These are phyloP conservation scores for Clostera curtula DNA, from an alignment of 2,888 invertebrate species.

Conservation along the genomic window DNA sequence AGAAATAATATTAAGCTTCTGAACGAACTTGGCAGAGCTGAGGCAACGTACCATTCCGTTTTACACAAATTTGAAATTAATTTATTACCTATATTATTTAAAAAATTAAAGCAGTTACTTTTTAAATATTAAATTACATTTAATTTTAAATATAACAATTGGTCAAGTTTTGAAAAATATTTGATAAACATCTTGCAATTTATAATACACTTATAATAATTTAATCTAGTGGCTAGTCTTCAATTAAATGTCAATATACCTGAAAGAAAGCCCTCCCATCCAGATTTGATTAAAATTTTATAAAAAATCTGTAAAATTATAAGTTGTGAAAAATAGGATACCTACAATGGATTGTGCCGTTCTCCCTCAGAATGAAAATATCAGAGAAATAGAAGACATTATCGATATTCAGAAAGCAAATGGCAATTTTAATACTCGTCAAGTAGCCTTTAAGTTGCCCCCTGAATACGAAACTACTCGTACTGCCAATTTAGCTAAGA, in stretches of 20 bases:
- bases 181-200: no score
- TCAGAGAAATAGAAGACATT: slow-evolving; percentile 62
- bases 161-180: no score
- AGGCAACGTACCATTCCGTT: no score
- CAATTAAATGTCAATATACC: slow-evolving; percentile 11
- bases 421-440: slow-evolving; percentile 42
- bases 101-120: no score
- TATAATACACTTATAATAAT: no score
- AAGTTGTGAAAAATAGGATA: slow-evolving; percentile 23
- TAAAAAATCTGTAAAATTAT: slow-evolving; percentile 35
- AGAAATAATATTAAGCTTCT: no score
- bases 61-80: no score
- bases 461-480: slow-evolving; percentile 33
- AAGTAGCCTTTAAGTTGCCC: slow-evolving; percentile 53
- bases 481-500: slow-evolving; percentile 38
- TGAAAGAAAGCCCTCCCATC: slow-evolving; percentile 33
- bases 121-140: no score
- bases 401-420: slow-evolving; percentile 63
- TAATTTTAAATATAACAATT: no score
- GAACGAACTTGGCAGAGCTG: no score
- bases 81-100: no score
- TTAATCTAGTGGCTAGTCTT: no score
- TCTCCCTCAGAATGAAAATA: slow-evolving; percentile 31
- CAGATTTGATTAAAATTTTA: slow-evolving; percentile 28
- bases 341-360: slow-evolving; percentile 36